Percentiles rank a stretch among this genome's conserved stretches.
phyloP scores from a whole-genome alignment of 2,113 vertebrate species.

The Hypanus sabinus region DNA sequence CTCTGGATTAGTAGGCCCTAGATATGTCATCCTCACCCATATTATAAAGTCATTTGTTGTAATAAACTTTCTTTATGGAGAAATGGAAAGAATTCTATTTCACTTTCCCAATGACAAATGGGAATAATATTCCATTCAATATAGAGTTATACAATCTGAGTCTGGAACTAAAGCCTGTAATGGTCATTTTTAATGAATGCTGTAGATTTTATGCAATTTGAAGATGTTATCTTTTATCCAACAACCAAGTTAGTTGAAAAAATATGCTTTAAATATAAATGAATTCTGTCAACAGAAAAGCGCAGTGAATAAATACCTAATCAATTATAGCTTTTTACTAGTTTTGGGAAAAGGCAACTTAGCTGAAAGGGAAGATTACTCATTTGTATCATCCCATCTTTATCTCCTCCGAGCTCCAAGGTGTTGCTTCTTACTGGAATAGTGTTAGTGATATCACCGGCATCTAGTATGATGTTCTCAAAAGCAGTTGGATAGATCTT shows the following conservation, averaged over 20 bases:
- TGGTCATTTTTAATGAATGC: constrained; percentile 12
- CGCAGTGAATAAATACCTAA: background rate
- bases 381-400: background rate
- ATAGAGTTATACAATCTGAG: background rate
- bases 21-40: background rate
- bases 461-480: too few relatives aligned
- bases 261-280: constrained; percentile 1
- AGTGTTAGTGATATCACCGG: too few relatives aligned
- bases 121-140: background rate
- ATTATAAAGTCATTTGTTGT: background rate
- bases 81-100: background rate
- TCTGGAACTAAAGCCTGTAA: background rate
- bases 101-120: background rate
- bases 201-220: background rate
- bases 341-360: background rate
- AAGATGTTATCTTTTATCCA: background rate
- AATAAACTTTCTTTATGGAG: background rate
- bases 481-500: too few relatives aligned
- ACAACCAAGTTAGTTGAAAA: background rate
- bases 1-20: background rate
- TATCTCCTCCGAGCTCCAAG: background rate
- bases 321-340: background rate
- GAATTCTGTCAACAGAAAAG: constrained; percentile 2
- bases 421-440: background rate
- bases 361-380: background rate